Percentiles rank a stretch among this genome's conserved stretches.
These are phyloP conservation scores for Rhimphoctona megacephalus DNA, from an alignment of 2,888 invertebrate genomes.

Conservation along the genomic window DNA sequence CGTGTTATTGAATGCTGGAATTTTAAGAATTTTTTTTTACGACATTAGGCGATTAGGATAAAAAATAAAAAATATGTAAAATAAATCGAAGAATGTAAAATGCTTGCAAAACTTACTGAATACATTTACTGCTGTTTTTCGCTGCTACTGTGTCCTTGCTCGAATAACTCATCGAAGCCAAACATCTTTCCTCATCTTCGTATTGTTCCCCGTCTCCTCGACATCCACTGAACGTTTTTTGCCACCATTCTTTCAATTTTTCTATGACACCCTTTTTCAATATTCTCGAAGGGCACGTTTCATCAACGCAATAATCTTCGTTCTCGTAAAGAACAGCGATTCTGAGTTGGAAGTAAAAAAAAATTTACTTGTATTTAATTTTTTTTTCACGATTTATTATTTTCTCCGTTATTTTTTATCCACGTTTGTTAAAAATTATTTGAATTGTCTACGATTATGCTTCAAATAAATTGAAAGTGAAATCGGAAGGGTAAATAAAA, in stretches of 20 bases:
- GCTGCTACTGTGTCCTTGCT: slow-evolving; percentile 74
- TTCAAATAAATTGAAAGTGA: neutral
- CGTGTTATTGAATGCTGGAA: neutral
- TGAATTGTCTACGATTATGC: neutral
- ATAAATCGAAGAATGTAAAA: neutral
- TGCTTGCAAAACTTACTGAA: slow-evolving; percentile 51
- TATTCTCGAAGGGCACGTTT: slow-evolving; percentile 65
- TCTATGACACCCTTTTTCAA: slow-evolving; percentile 63
- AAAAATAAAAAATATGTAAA: neutral
- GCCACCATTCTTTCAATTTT: slow-evolving; percentile 74
- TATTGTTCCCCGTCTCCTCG: slow-evolving; percentile 71
- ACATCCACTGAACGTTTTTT: slow-evolving; percentile 71
- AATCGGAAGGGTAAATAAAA: neutral
- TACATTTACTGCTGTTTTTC: slow-evolving; percentile 60
- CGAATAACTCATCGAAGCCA: slow-evolving; percentile 78
- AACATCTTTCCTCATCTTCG: slow-evolving; percentile 77
- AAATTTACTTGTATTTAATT: neutral
- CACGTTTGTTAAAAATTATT: neutral
- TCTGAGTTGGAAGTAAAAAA: slow-evolving; percentile 61
- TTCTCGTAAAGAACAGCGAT: slow-evolving; percentile 77
- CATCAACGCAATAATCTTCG: slow-evolving; percentile 72
- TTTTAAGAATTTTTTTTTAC: neutral
- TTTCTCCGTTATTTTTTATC: neutral
- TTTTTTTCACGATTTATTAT: too few species aligned
- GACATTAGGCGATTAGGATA: neutral